A percentile compares a stretch with the other conserved stretches of the same genome.
Evolutionary conservation across 2,888 invertebrate genomes (phyloP).

Genomic region (Meliscaeva auricollis): DNA sequence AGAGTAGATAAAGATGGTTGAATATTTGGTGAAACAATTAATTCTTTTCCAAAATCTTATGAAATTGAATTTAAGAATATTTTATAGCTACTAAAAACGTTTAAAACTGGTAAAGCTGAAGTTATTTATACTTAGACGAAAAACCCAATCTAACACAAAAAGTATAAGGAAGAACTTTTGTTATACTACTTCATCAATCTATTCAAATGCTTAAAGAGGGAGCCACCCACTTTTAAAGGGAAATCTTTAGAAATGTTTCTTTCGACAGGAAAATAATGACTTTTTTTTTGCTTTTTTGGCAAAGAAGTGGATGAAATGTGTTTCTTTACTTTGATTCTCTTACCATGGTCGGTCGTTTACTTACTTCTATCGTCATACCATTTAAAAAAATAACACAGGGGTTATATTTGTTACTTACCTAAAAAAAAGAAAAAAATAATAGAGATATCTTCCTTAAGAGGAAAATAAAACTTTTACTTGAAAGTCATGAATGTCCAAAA

Average conservation of each 20-base stretch:
- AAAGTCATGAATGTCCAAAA: neutral
- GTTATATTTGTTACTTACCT: slow-evolving; percentile 1
- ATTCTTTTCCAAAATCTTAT: neutral
- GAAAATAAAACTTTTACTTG: slow-evolving; percentile 1
- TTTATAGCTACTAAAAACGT: neutral
- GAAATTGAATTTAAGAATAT: neutral
- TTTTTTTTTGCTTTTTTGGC: neutral
- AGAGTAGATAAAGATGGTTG: slow-evolving; percentile 1
- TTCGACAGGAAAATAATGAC: slow-evolving; percentile 43
- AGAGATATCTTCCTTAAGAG: neutral
- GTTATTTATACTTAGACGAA: neutral
- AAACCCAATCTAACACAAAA: neutral
- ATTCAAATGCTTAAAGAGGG: neutral
- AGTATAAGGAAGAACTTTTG: neutral
- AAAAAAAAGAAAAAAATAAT: neutral
- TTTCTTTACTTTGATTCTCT: neutral
- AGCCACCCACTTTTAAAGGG: neutral
- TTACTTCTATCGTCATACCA: neutral
- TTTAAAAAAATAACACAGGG: slow-evolving; percentile 4
- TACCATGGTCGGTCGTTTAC: neutral
- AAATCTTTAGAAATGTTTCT: slow-evolving; percentile 10
- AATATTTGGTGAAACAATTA: neutral
- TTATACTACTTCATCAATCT: slow-evolving; percentile 9
- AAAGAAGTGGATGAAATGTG: neutral
- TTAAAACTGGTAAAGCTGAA: neutral